Evolutionary conservation across 2,113 vertebrate genomes (phyloP), one percentile per base, ranked within the genome.

Genomic region (Ranitomeya variabilis): DNA sequence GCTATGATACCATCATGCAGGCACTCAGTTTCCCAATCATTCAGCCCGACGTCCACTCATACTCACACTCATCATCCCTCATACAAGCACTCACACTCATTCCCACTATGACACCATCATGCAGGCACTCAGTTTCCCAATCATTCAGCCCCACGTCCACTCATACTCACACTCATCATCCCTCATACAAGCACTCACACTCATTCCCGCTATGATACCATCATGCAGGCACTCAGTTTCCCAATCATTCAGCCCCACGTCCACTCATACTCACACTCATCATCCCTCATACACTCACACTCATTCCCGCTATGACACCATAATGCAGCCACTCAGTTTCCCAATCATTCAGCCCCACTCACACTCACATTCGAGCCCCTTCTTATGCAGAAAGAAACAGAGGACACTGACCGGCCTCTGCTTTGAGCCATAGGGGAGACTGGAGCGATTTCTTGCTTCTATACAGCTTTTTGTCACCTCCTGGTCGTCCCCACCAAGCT

Each of bases 371-470:
- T 57, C 77, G 10, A 85, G 81, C 71, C 59, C 81, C 59, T 85
- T 79, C 45, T 89, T 69, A 23, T 79, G 60, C n/a, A 88, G 71
- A 37, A 89, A 66, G 9, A 89, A 89, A 85, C 87, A 89, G 87
- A 85, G 87, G 87, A 79, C 81, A 89, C 87, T 89, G 74, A 89
- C 87, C 87, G 82, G 87, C 82, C 87, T 85, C 87, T 89, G 81
- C 82, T 57, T 78, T 85, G 81, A 84, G 69, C 80, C 87, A 76
- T 76, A 82, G 67, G 66, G 86, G 86, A 82, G 86, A 52, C 87
- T 73, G 87, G 87, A 83, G 73, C n/a, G 87, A 89, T 85, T 71
- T 89, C 87, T 89, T 89, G 81, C 87, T 89, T 89, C 87, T 89
- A 89, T 55, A 84, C 69, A 89, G 31, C 80, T 77, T 59, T 82